These are phyloP conservation scores for Matsumyia berberina DNA, from an alignment of 2,888 invertebrate genomes.

Conservation along the genomic window DNA sequence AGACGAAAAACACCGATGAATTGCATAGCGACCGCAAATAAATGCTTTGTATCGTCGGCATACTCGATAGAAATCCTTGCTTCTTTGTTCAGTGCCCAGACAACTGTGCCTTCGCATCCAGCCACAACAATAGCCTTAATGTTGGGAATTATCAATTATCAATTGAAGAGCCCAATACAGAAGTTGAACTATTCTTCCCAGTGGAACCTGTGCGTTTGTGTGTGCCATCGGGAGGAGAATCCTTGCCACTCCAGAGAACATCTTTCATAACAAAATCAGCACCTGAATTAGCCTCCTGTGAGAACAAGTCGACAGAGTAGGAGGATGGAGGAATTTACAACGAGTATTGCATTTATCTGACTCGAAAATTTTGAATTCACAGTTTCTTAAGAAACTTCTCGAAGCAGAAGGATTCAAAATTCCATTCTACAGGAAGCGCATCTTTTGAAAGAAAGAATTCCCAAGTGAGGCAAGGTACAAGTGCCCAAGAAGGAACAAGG, in stretches of 20 bases:
- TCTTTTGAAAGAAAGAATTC: conserved; percentile 37
- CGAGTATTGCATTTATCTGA: conserved; percentile 46
- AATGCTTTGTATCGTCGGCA: conserved; percentile 25
- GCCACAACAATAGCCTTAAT: conserved; percentile 67
- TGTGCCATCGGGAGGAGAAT: conserved; percentile 11
- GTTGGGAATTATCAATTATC: conserved; percentile 74
- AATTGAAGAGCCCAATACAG: conserved; percentile 58
- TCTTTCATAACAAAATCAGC: conserved; percentile 47
- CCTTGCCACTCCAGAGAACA: conserved; percentile 31
- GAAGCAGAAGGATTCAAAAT: conserved; percentile 16
- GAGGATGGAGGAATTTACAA: too few species aligned
- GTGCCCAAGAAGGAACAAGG: conserved; percentile 20
- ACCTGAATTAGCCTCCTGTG: conserved; percentile 62
- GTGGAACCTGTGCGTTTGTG: not conserved
- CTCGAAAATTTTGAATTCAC: conserved; percentile 40
- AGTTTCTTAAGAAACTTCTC: conserved; percentile 52
- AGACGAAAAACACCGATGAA: conserved; percentile 32
- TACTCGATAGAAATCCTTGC: conserved; percentile 47
- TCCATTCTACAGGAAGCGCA: conserved; percentile 42
- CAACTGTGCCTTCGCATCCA: conserved; percentile 14
- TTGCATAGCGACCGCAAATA: conserved; percentile 60
- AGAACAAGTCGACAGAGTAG: conserved; percentile 11
- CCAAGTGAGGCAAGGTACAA: conserved; percentile 9
- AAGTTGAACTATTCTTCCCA: conserved; percentile 39
- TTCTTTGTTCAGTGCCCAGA: conserved; percentile 46